Conservation (phyloP, 1,140 invertebrate species). For the Euborellia annulipes region DNA sequence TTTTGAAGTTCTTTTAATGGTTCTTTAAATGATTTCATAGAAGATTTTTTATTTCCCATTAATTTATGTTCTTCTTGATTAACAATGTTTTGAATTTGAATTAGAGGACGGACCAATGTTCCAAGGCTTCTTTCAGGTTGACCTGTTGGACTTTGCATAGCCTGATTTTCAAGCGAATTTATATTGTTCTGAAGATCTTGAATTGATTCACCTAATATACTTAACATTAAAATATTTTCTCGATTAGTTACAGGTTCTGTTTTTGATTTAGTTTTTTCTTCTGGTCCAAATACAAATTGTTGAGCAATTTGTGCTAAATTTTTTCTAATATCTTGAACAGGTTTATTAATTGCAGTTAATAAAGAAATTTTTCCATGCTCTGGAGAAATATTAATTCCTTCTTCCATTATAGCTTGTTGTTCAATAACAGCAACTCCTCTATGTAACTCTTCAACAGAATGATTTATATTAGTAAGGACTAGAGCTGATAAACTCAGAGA, state of each 20-base stretch:
- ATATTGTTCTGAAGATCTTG: conserved; percentile 1
- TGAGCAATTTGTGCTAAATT: conserved; percentile 1
- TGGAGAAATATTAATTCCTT: conserved; percentile 15
- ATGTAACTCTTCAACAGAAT: conserved; percentile 32
- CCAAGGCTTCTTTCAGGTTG: background rate
- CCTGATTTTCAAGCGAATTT: background rate
- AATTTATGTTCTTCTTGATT: too few relatives aligned
- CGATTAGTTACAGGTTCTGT: background rate
- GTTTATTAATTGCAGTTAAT: background rate
- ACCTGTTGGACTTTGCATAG: background rate
- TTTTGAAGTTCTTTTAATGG: conserved; percentile 5
- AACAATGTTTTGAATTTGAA: too few relatives aligned
- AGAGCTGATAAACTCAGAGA: background rate
- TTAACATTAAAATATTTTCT: too few relatives aligned
- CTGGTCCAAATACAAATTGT: background rate
- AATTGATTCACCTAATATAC: background rate
- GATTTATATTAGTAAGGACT: background rate
- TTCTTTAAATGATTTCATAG: background rate
- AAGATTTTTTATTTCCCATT: too few relatives aligned
- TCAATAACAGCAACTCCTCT: conserved; percentile 43
- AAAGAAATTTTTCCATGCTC: background rate
- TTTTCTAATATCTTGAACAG: background rate
- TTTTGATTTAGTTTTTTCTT: background rate
- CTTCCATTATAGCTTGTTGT: conserved; percentile 48
- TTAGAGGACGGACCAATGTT: too few relatives aligned